Percentiles rank a stretch among this genome's conserved stretches.
Evolutionary conservation across 2,888 invertebrate species (phyloP).

Genomic region (Hypomecis atomaria): DNA sequence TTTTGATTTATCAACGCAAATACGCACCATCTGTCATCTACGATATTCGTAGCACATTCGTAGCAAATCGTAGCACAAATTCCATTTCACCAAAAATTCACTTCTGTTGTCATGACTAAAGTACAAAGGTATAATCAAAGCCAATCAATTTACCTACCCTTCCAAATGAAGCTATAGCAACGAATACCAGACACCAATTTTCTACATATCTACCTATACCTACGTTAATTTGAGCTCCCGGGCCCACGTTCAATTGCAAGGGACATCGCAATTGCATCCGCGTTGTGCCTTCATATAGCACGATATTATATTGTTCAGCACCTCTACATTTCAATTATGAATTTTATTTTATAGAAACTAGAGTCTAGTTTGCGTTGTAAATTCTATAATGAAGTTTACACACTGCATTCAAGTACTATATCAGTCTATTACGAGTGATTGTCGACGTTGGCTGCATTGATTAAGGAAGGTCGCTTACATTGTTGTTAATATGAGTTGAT

Average conservation of each 20-base stretch:
- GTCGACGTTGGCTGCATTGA: slow-evolving; percentile 73
- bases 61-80: slow-evolving; percentile 24
- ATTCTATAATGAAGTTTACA: slow-evolving; percentile 42
- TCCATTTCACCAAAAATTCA: neutral
- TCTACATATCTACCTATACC: slow-evolving; percentile 27
- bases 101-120: neutral
- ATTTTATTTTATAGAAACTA: neutral
- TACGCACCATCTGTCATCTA: neutral
- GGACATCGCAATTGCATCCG: slow-evolving; percentile 68
- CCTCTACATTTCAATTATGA: slow-evolving; percentile 2
- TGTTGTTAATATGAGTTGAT: slow-evolving; percentile 47
- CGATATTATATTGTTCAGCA: slow-evolving; percentile 32
- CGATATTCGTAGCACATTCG: slow-evolving; percentile 12
- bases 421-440: slow-evolving; percentile 76
- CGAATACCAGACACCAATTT: slow-evolving; percentile 29
- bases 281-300: slow-evolving; percentile 50
- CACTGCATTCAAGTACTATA: slow-evolving; percentile 60
- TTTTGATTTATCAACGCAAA: neutral
- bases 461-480: slow-evolving; percentile 68
- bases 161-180: neutral
- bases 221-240: slow-evolving; percentile 41
- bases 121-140: neutral
- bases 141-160: slow-evolving; percentile 9
- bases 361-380: slow-evolving; percentile 10
- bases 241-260: slow-evolving; percentile 69